These are phyloP conservation scores for Hyposoter dolosus DNA, from an alignment of 2,888 invertebrate genomes.

Conservation along the genomic window DNA sequence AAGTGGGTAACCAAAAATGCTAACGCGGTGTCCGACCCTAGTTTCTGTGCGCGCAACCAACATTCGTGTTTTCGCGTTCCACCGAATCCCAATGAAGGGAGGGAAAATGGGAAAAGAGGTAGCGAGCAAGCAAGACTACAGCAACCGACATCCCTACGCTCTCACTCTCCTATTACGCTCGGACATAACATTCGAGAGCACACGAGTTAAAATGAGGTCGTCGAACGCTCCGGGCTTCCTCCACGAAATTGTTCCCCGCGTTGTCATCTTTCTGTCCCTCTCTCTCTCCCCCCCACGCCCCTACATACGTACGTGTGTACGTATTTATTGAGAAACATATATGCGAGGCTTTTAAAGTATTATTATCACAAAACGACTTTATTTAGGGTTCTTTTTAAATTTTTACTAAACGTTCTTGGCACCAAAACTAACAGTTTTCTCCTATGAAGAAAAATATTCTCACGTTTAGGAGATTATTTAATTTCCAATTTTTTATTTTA, in stretches of 20 bases:
- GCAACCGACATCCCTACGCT: constrained; percentile 21
- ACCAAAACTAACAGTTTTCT: no score
- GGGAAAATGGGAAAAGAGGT: constrained; percentile 36
- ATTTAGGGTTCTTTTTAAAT: no score
- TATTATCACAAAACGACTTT: no score
- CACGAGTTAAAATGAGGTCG: constrained; percentile 62
- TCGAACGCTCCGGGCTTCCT: constrained; percentile 62
- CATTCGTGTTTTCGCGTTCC: constrained; percentile 29
- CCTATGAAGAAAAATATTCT: no score
- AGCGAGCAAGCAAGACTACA: constrained; percentile 39
- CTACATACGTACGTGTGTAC: constrained; percentile 4
- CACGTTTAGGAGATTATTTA: no score
- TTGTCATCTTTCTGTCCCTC: constrained; percentile 32
- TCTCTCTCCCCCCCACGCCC: not conserved
- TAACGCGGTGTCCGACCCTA: constrained; percentile 38
- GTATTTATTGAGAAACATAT: not conserved
- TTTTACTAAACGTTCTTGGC: no score
- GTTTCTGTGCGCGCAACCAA: constrained; percentile 13
- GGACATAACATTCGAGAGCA: constrained; percentile 50
- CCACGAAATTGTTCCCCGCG: constrained; percentile 50
- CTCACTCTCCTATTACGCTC: constrained; percentile 31
- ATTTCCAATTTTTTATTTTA: no score
- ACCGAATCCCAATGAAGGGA: constrained; percentile 8
- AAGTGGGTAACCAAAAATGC: constrained; percentile 50
- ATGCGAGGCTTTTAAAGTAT: not conserved